These are phyloP conservation scores for Cotesia vestalis DNA, from an alignment of 1,140 invertebrate genomes.

Conservation along the genomic window DNA sequence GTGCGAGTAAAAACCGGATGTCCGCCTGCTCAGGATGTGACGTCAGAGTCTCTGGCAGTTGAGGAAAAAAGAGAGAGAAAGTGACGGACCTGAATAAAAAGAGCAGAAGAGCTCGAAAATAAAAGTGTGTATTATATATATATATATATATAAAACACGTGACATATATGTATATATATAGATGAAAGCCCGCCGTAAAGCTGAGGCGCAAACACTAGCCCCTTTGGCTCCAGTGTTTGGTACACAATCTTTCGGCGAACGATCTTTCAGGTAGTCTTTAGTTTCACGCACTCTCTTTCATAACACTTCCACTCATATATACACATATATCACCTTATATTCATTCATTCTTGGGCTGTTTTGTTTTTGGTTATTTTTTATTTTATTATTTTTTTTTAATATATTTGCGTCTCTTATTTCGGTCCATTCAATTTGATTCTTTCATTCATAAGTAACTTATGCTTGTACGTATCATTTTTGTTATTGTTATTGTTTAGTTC, in stretches of 20 bases:
- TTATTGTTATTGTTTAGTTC: no score
- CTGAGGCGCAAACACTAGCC: no score
- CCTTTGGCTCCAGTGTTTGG: slow-evolving; percentile 12
- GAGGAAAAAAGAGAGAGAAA: slow-evolving; percentile 43
- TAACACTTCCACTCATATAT: slow-evolving; percentile 23
- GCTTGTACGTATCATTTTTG: no score
- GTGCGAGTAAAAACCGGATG: slow-evolving; percentile 54
- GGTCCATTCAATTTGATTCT: no score
- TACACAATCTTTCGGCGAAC: slow-evolving; percentile 18
- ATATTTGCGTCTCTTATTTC: no score
- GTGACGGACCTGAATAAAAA: slow-evolving; percentile 31
- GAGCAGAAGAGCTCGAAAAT: slow-evolving; percentile 1
- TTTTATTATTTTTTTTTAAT: background rate
- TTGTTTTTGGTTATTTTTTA: no score
- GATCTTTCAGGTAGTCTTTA: slow-evolving; percentile 29
- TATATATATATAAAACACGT: background rate
- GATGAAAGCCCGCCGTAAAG: slow-evolving; percentile 5
- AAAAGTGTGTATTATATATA: background rate
- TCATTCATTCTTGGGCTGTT: background rate
- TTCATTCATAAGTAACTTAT: no score
- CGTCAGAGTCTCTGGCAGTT: slow-evolving; percentile 53
- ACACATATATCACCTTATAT: no score
- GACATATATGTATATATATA: background rate
- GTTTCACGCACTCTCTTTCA: slow-evolving; percentile 19
- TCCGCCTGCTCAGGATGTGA: slow-evolving; percentile 63